phyloP scores from a whole-genome alignment of 2,888 invertebrate genomes.

The Macropis europaea region DNA sequence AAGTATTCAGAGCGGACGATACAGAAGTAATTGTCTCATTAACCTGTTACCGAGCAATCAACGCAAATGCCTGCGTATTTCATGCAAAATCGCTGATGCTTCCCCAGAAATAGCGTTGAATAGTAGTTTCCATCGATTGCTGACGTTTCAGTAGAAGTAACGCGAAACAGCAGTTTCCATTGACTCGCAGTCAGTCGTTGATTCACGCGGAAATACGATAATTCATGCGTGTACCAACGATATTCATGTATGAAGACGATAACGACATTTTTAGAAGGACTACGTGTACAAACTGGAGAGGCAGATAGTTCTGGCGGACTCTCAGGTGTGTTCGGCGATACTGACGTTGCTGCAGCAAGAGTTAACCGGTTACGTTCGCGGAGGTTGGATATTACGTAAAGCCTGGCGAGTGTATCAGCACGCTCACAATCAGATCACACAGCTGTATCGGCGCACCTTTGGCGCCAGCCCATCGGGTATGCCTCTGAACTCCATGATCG shows the following conservation, averaged over 20 bases:
- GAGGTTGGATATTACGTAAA: conserved; percentile 85
- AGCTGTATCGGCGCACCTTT: conserved; percentile 81
- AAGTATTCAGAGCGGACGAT: conserved; percentile 78
- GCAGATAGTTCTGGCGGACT: conserved; percentile 85
- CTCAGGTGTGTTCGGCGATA: conserved; percentile 84
- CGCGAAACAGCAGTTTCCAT: too few relatives aligned
- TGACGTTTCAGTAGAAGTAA: too few relatives aligned
- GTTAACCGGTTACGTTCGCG: conserved; percentile 83
- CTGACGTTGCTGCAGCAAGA: conserved; percentile 85
- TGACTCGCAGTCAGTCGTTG: too few relatives aligned
- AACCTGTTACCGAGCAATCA: too few relatives aligned
- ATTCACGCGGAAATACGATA: too few relatives aligned
- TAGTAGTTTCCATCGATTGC: too few relatives aligned
- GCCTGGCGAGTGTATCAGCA: conserved; percentile 87
- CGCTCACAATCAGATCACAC: conserved; percentile 82
- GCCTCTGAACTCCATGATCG: not conserved
- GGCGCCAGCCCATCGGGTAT: conserved; percentile 74
- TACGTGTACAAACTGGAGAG: conserved; percentile 81
- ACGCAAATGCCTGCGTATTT: too few relatives aligned
- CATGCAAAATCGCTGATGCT: too few relatives aligned
- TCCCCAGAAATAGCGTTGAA: too few relatives aligned
- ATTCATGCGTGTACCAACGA: too few relatives aligned
- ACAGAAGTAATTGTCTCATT: conserved; percentile 57
- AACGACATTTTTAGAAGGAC: conserved; percentile 69
- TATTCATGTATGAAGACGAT: too few relatives aligned